These are phyloP conservation scores for Invenusta paracnida DNA, from an alignment of 2,888 invertebrate species.

Conservation along the genomic window DNA sequence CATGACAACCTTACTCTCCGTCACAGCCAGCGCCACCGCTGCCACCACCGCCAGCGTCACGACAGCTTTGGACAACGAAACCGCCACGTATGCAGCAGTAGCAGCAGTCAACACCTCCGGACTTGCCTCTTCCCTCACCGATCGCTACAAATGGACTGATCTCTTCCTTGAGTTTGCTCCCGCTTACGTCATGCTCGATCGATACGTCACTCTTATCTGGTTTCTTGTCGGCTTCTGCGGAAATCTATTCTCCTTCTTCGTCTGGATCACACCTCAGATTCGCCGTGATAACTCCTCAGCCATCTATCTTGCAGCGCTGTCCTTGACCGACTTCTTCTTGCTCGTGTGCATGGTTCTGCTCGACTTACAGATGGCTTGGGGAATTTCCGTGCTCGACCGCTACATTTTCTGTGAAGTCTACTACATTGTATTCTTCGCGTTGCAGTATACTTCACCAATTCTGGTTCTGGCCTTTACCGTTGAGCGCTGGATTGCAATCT, in stretches of 20 bases:
- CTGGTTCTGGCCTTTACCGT: conserved; percentile 58
- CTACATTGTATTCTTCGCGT: conserved; percentile 51
- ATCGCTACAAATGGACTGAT: conserved; percentile 30
- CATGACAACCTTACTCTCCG: too few species aligned
- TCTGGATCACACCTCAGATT: conserved; percentile 56
- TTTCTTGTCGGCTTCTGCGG: conserved; percentile 55
- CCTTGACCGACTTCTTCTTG: conserved; percentile 53
- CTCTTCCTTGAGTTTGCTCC: conserved; percentile 50
- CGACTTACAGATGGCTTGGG: conserved; percentile 58
- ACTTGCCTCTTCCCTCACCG: too few species aligned
- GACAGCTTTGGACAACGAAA: too few species aligned
- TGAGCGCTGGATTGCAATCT: conserved; percentile 58
- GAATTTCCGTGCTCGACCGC: conserved; percentile 49
- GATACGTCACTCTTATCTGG: conserved; percentile 55
- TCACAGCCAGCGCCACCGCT: too few species aligned
- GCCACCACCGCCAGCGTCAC: too few species aligned
- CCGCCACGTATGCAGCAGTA: too few species aligned
- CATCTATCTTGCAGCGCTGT: conserved; percentile 56
- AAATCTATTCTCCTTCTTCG: conserved; percentile 54
- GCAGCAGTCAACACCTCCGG: not conserved
- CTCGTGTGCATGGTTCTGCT: conserved; percentile 53
- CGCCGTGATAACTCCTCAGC: conserved; percentile 57
- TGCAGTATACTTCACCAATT: conserved; percentile 57
- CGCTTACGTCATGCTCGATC: conserved; percentile 51
- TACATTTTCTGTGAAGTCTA: conserved; percentile 54